Base-by-base conservation (phyloP, 1,140 invertebrate species). In the Heliconius himera region DNA sequence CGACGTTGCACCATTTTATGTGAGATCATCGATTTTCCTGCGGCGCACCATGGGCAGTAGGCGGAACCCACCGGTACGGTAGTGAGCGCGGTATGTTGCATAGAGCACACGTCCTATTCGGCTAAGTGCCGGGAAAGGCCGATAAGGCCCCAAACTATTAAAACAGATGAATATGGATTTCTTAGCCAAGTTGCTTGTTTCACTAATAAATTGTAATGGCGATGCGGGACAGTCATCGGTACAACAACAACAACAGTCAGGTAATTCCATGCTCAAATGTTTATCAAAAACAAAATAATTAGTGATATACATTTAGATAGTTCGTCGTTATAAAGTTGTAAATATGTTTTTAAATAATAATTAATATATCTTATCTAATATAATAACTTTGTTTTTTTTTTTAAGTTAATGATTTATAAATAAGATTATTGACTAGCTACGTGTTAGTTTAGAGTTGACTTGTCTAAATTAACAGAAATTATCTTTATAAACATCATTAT, bases 21-120 rank as follows among this genome's bases (percentile, higher is more conserved):
- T 83, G 82, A 83, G 80, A 78, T 54, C 77, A 85, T 85, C 81
- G 81, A 85, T 85, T 85, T 85, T 83, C 84, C 81, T 74, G 49
- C 56, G 79, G 80, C 77, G 81, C 83, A 81, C 81, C 79, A 71
- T 76, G 56, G 22, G 66, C 46, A 77, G 74, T 76, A 82, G 77
- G 78, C 78, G 70, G 66, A 71, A 77, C 76, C 20, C 22, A 29
- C 22, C 60, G 60, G 60, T 22, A 71, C 71, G 49, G 76, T 81
- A 83, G 83, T 82, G 77, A 80, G 77, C 73, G 76, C 74, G 76
- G 33, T 72, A 73, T 82, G 80, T 80, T 80, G 78, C 73, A 76
- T 77, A 80, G 79, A 80, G 70, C 71, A 81, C 76, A 79, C 80
- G 80, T 74, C 70, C 29, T 20, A 70, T 33, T 49, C 29, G 74